A percentile compares a stretch with the other conserved stretches of the same genome.
phyloP scores from a whole-genome alignment of 2,888 invertebrate genomes.

The Lasius fuliginosus region DNA sequence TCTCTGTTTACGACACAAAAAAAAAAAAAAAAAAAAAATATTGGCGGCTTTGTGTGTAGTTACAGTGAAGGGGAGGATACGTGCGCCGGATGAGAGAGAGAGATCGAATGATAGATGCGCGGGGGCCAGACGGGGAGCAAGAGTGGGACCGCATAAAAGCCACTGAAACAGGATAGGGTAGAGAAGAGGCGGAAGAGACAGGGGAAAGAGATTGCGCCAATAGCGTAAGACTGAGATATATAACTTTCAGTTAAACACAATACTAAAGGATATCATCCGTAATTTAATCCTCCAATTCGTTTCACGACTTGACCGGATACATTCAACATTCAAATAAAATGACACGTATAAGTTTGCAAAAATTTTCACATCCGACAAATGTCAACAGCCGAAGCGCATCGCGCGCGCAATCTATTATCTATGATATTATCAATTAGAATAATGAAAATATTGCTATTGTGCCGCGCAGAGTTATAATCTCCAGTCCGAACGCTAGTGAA shows the following conservation, averaged over 20 bases:
- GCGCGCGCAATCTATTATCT: neutral
- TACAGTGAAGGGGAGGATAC: constrained; percentile 37
- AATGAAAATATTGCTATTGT: neutral
- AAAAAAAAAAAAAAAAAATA: constrained; percentile 69
- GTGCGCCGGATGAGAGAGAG: constrained; percentile 20
- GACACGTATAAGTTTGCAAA: no score
- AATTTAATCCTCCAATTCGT: constrained; percentile 2
- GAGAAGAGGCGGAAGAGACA: constrained; percentile 60
- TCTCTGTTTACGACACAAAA: constrained; percentile 52
- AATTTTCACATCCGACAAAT: neutral
- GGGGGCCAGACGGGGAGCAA: constrained; percentile 43
- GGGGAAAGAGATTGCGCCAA: constrained; percentile 68
- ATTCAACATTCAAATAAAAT: neutral
- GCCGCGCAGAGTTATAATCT: neutral
- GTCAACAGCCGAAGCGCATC: neutral
- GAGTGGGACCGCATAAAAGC: constrained; percentile 67
- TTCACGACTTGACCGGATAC: neutral
- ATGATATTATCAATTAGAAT: neutral
- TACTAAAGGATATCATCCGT: neutral
- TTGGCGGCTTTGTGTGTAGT: constrained; percentile 46
- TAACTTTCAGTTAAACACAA: neutral
- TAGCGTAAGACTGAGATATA: constrained; percentile 61
- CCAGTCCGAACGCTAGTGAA: neutral
- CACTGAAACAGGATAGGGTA: constrained; percentile 61
- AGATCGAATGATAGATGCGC: constrained; percentile 33